Evolutionary conservation across 2,797 vertebrate genomes (phyloP).

Genomic region (Mormyrops attenuatus): DNA sequence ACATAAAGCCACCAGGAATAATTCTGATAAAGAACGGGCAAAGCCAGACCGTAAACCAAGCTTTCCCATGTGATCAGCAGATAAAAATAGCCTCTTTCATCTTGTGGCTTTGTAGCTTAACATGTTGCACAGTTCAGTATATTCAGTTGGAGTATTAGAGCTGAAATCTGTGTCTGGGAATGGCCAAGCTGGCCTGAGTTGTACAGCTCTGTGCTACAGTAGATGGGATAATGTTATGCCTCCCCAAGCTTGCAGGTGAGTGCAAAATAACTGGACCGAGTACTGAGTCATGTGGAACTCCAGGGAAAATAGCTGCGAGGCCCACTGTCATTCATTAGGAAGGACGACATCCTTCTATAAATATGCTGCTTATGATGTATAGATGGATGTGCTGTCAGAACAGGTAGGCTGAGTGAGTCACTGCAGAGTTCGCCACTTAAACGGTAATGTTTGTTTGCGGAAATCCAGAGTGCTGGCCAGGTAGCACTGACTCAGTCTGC

Average conservation of each 20-base stretch:
- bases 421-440: neutral
- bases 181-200: neutral
- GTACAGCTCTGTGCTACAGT: neutral
- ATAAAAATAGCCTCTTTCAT: neutral
- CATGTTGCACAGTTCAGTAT: neutral
- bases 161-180: neutral
- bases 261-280: neutral
- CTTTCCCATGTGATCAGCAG: neutral
- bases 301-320: neutral
- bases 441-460: neutral
- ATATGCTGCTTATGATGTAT: neutral
- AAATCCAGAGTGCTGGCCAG: neutral
- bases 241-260: neutral
- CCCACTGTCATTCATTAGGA: neutral
- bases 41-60: neutral
- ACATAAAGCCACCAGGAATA: slow-evolving; percentile 9
- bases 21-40: neutral
- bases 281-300: neutral
- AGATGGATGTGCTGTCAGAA: neutral
- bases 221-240: neutral
- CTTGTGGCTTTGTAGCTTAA: neutral
- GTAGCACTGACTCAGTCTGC: neutral
- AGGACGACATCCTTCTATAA: neutral
- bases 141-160: neutral
- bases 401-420: slow-evolving; percentile 3